A percentile compares a stretch with the other conserved stretches of the same genome.
phyloP scores from a whole-genome alignment of 1,140 invertebrate genomes.

The Drosophila bipectinata region DNA sequence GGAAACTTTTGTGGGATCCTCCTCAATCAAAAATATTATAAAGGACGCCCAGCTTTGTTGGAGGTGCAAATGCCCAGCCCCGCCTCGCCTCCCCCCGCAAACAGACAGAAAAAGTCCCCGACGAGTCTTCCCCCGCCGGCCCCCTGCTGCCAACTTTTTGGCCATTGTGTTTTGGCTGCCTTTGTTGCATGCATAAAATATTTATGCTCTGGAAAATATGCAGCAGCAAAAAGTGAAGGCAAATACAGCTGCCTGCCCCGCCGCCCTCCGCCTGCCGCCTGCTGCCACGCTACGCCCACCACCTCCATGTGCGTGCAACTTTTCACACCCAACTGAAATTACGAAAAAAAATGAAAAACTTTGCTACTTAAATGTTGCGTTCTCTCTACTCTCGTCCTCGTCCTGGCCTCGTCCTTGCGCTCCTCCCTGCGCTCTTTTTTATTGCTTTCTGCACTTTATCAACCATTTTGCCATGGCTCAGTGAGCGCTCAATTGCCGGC shows the following conservation, averaged over 20 bases:
- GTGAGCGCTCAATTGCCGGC: conserved; percentile 72
- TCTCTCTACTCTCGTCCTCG: conserved; percentile 22
- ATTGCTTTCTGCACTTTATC: conserved; percentile 74
- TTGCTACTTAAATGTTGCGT: conserved; percentile 80
- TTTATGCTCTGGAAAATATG: conserved; percentile 78
- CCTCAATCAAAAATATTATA: conserved; percentile 63
- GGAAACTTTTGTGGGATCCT: conserved; percentile 25
- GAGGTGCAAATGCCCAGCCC: conserved; percentile 68
- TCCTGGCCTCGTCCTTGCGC: neutral
- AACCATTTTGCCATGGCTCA: conserved; percentile 74
- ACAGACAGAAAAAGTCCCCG: conserved; percentile 41
- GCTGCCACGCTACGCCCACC: neutral
- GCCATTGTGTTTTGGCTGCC: conserved; percentile 70
- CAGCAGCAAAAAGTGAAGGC: conserved; percentile 58
- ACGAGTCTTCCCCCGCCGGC: conserved; percentile 8
- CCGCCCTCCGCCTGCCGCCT: neutral
- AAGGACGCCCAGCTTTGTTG: conserved; percentile 68
- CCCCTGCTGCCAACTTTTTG: conserved; percentile 33
- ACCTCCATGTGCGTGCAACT: conserved; percentile 71
- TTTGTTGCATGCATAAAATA: conserved; percentile 81
- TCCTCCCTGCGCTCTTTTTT: conserved; percentile 41
- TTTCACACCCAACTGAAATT: conserved; percentile 81
- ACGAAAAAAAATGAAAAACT: conserved; percentile 52
- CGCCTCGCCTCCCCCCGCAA: conserved; percentile 1
- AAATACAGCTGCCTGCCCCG: conserved; percentile 2